These are phyloP conservation scores for Atta texana DNA, from an alignment of 1,140 invertebrate genomes.

Conservation along the genomic window DNA sequence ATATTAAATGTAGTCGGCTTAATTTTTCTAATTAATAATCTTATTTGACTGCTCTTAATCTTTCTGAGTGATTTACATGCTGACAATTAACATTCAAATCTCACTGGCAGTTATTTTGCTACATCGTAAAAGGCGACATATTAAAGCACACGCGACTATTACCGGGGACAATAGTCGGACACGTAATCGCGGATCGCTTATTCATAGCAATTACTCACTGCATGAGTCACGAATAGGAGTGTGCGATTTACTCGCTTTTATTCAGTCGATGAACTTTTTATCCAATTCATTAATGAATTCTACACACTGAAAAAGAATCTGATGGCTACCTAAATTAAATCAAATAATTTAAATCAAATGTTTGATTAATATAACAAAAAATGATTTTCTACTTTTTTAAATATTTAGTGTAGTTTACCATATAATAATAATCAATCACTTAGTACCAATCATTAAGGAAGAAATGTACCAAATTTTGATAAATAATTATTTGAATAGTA, in stretches of 20 bases:
- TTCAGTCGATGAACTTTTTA: background rate
- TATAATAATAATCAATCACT: too few relatives aligned
- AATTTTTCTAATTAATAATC: constrained; percentile 21
- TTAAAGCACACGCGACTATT: background rate
- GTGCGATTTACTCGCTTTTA: background rate
- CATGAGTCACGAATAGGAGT: constrained; percentile 13
- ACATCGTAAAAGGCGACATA: background rate
- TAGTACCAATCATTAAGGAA: too few relatives aligned
- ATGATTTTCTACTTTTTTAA: too few relatives aligned
- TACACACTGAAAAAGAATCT: background rate
- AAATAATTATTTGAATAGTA: too few relatives aligned
- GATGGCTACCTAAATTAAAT: too few relatives aligned
- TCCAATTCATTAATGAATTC: background rate
- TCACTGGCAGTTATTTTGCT: background rate
- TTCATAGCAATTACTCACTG: constrained; percentile 17
- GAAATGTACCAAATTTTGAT: too few relatives aligned
- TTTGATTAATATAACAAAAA: too few relatives aligned
- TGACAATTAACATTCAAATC: background rate
- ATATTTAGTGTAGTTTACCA: too few relatives aligned
- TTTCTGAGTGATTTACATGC: background rate
- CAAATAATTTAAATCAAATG: too few relatives aligned
- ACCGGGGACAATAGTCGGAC: constrained; percentile 8
- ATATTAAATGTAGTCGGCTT: background rate
- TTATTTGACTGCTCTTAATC: background rate
- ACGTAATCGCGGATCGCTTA: constrained; percentile 16